A percentile compares a stretch with the other conserved stretches of the same genome.
Evolutionary conservation across 2,113 vertebrate species (phyloP).

Genomic region (Orthonyx spaldingii): DNA sequence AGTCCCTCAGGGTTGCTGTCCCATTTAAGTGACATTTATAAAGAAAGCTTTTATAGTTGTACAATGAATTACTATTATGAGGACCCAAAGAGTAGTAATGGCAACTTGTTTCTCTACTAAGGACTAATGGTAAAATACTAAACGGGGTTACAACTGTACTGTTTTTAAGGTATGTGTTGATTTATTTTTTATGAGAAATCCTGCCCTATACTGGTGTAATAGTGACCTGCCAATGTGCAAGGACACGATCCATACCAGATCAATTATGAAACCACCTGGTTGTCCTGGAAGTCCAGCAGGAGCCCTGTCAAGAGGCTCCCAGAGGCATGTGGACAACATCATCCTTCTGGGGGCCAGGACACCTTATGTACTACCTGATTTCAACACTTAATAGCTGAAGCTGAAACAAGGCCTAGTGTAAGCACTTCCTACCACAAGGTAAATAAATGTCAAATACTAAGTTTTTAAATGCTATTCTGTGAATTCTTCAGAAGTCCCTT

Average conservation of each 20-base stretch:
- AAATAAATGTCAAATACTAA: not conserved
- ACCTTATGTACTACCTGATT: not conserved
- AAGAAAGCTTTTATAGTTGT: not conserved
- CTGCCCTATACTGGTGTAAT: not conserved
- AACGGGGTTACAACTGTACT: not conserved
- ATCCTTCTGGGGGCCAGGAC: accelerated
- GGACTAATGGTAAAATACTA: not conserved
- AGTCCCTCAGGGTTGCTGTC: not conserved
- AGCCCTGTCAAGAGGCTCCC: not conserved
- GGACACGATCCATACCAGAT: not conserved
- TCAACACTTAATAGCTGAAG: not conserved
- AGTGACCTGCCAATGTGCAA: not conserved
- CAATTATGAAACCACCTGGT: not conserved
- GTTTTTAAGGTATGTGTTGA: not conserved
- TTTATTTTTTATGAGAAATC: not conserved
- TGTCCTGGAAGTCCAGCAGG: not conserved
- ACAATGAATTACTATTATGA: not conserved
- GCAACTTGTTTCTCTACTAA: not conserved
- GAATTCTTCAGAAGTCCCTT: not conserved
- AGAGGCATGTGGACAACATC: not conserved
- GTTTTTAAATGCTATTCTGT: not conserved
- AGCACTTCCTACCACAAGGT: not conserved
- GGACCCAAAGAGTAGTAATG: not conserved
- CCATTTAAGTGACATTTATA: not conserved
- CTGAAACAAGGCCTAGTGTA: not conserved